A percentile compares a stretch with the other conserved stretches of the same genome.
phyloP scores from a whole-genome alignment of 2,888 invertebrate species.

The Gryllus longicercus region DNA sequence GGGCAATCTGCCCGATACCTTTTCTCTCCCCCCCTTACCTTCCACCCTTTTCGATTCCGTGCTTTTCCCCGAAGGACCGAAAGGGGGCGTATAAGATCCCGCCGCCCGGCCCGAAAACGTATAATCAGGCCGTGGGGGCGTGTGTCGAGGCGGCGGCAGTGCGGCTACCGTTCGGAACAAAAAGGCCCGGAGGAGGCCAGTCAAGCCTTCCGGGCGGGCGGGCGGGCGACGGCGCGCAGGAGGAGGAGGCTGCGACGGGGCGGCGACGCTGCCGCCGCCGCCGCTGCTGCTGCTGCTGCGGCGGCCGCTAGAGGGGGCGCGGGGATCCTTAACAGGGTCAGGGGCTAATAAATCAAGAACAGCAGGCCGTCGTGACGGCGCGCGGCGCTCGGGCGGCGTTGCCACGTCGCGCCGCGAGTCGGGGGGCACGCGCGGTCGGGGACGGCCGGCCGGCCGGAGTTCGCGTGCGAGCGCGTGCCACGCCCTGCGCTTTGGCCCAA shows the following conservation, averaged over 20 bases:
- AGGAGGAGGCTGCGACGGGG: background rate
- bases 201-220: background rate
- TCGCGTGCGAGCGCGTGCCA: too few relatives aligned
- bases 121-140: background rate
- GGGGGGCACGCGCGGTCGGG: too few relatives aligned
- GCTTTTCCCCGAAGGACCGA: background rate
- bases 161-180: background rate
- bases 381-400: constrained; percentile 30
- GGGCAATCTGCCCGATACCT: background rate
- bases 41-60: background rate
- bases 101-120: background rate
- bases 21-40: background rate
- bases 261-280: background rate
- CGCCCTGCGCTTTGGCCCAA: too few relatives aligned
- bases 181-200: background rate
- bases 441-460: too few relatives aligned
- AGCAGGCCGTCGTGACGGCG: constrained; percentile 35
- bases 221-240: background rate
- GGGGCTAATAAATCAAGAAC: constrained; percentile 37
- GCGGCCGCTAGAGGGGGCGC: background rate
- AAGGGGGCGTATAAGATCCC: background rate
- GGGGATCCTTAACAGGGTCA: constrained; percentile 35
- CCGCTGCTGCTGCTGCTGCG: background rate
- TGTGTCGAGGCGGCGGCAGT: background rate
- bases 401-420: constrained; percentile 20